These are phyloP conservation scores for Amorpha juglandis DNA, from an alignment of 2,888 invertebrate genomes.

Conservation along the genomic window DNA sequence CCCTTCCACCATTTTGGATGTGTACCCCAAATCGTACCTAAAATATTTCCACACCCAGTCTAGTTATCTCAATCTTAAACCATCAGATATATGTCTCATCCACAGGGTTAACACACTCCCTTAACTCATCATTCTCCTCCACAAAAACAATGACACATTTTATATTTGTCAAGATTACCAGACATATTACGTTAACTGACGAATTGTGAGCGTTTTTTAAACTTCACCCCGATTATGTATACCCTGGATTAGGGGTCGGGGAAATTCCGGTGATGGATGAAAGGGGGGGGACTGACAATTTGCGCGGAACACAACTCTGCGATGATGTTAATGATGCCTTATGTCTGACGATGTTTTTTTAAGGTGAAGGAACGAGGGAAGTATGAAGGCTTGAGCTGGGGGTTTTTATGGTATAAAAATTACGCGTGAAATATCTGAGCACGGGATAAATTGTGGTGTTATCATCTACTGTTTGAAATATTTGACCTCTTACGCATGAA, in stretches of 20 bases:
- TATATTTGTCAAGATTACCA: slow-evolving; percentile 36
- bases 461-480: neutral
- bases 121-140: neutral
- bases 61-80: neutral
- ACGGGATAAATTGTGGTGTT: neutral
- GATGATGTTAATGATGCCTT: slow-evolving; percentile 55
- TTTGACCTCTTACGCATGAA: too few relatives aligned
- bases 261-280: slow-evolving; percentile 9
- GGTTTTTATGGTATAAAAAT: neutral
- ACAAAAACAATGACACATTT: slow-evolving; percentile 7
- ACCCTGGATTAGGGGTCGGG: slow-evolving; percentile 22
- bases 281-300: neutral
- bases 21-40: too few relatives aligned
- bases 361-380: neutral
- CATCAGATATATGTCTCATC: neutral
- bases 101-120: neutral
- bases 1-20: too few relatives aligned
- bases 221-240: slow-evolving; percentile 21
- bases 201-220: slow-evolving; percentile 22
- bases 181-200: slow-evolving; percentile 27
- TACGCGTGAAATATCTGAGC: neutral
- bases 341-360: slow-evolving; percentile 39
- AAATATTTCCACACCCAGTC: neutral
- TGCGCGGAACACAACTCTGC: slow-evolving; percentile 2
- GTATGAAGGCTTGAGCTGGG: neutral